Conservation (phyloP, 2,113 vertebrate genomes). For the Tragelaphus strepsiceros region DNA sequence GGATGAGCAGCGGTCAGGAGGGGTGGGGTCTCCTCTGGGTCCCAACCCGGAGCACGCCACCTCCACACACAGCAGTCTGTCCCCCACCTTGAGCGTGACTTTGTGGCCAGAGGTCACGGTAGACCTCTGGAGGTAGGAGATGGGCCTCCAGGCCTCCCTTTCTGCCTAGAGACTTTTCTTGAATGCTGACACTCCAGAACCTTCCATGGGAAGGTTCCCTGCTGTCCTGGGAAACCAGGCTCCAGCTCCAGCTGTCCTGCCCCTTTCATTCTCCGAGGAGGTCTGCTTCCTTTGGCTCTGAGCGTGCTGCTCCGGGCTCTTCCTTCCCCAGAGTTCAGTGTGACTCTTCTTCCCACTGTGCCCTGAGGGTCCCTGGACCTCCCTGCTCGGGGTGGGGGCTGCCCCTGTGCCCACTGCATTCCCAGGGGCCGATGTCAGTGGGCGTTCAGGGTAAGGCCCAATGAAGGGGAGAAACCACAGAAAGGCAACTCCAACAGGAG, state of each 20-base stretch:
- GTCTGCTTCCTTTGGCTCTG: not conserved
- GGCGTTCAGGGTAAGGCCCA: not conserved
- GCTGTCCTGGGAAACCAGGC: not conserved
- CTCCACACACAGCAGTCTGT: not conserved
- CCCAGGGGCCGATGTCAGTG: not conserved
- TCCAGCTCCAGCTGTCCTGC: not conserved
- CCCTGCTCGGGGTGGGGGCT: too few relatives aligned
- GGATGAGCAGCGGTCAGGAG: not conserved
- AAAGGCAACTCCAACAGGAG: too few relatives aligned
- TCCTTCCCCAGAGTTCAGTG: not conserved
- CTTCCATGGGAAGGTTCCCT: not conserved
- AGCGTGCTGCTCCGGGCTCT: not conserved
- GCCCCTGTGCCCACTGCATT: not conserved
- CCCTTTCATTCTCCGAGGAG: not conserved
- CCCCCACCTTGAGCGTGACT: not conserved
- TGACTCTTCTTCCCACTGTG: not conserved
- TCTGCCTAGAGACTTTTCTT: not conserved
- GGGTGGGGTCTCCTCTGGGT: not conserved
- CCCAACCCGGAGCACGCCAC: not conserved
- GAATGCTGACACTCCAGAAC: not conserved
- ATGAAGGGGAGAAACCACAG: rapidly evolving
- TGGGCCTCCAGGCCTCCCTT: not conserved
- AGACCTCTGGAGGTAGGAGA: not conserved
- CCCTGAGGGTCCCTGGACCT: not conserved
- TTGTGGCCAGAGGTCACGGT: not conserved